Evolutionary conservation across 2,888 invertebrate species (phyloP).

Genomic region (Cynaeus angustus): DNA sequence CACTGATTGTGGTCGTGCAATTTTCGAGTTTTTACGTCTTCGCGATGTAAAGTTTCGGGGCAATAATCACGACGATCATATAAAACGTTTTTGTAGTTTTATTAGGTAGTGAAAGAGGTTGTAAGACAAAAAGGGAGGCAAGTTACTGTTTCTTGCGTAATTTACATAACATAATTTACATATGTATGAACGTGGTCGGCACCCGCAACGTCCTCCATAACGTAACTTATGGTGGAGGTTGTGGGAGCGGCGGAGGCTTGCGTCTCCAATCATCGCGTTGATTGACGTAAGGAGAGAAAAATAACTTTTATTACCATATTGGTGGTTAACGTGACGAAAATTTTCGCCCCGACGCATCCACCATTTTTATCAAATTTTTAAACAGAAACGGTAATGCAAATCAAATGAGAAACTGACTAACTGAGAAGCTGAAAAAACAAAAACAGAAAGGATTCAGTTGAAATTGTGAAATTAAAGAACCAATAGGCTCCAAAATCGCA

Average conservation of each 20-base stretch:
- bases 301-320: no score
- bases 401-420: no score
- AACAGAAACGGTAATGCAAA: no score
- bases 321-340: no score
- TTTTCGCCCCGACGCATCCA: no score
- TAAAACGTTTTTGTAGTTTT: background rate
- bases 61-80: no score
- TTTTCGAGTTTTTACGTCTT: background rate
- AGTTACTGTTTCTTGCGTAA: background rate
- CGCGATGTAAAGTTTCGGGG: no score
- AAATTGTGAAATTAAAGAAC: no score
- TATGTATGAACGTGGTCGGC: slow-evolving; percentile 17
- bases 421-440: no score
- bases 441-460: no score
- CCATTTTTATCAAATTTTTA: no score
- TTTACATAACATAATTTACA: slow-evolving; percentile 15
- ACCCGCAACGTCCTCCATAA: slow-evolving; percentile 14
- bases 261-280: background rate
- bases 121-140: background rate
- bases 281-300: background rate
- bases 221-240: slow-evolving; percentile 15
- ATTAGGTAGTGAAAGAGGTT: background rate
- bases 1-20: background rate
- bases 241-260: background rate
- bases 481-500: no score